phyloP scores from a whole-genome alignment of 53 echinoderm and acorn worm species.

The Crossaster papposus region DNA sequence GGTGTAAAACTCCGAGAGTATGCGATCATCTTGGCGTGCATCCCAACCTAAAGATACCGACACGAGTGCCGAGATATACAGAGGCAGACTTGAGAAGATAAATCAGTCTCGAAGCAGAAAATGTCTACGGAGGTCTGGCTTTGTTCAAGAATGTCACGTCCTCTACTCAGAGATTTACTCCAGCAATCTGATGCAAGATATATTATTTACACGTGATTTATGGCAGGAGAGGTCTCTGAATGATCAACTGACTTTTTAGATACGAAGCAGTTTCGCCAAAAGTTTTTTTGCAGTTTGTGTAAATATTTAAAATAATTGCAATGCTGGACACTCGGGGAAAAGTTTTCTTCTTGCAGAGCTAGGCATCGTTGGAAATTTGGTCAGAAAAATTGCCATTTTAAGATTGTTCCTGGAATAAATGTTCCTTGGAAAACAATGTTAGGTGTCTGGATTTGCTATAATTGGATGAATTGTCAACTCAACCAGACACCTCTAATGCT shows the following conservation, averaged over 20 bases:
- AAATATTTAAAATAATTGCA: too few relatives aligned
- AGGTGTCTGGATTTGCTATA: neutral
- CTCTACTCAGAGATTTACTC: neutral
- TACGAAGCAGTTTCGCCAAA: neutral
- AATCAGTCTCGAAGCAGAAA: neutral
- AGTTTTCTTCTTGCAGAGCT: neutral
- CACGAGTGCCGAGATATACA: neutral
- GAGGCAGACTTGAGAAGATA: neutral
- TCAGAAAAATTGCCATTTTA: neutral
- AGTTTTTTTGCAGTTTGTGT: too few relatives aligned
- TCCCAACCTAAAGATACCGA: neutral
- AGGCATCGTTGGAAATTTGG: neutral
- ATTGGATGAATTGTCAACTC: neutral
- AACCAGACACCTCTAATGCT: neutral
- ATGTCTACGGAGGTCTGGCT: neutral
- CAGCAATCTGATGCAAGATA: neutral
- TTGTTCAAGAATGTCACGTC: slow-evolving; percentile 13
- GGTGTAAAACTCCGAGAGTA: neutral
- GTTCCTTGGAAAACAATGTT: neutral
- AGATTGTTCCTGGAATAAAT: neutral
- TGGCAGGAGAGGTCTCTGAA: neutral
- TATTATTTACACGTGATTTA: neutral
- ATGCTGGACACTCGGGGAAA: neutral
- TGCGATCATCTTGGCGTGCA: neutral
- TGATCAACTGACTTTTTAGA: neutral